Conservation (phyloP, 2,888 invertebrate genomes). For the Thumatha senex region DNA sequence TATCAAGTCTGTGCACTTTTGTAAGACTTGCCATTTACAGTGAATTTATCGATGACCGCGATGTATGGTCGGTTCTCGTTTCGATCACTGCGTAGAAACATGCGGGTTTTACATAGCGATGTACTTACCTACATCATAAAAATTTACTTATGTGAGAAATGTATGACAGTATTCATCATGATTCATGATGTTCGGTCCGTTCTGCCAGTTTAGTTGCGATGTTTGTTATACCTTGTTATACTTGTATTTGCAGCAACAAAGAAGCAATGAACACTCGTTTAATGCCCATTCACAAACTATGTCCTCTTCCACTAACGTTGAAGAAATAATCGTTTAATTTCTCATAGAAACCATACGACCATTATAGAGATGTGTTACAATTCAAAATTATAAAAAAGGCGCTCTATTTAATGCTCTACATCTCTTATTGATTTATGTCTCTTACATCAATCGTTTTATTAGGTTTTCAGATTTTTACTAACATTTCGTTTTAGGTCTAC, state of each 20-base stretch:
- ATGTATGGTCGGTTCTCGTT: slow-evolving; percentile 24
- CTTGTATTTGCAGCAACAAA: background rate
- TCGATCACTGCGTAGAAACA: slow-evolving; percentile 7
- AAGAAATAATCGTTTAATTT: background rate
- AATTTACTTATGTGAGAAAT: slow-evolving; percentile 12
- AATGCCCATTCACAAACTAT: background rate
- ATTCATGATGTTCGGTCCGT: background rate
- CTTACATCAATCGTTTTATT: too few relatives aligned
- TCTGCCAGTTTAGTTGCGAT: background rate
- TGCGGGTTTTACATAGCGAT: background rate
- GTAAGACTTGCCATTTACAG: slow-evolving; percentile 62
- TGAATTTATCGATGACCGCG: slow-evolving; percentile 36
- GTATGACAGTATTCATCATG: background rate
- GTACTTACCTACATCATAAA: slow-evolving; percentile 3
- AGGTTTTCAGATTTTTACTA: too few relatives aligned
- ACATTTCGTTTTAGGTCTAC: too few relatives aligned
- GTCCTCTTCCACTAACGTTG: background rate
- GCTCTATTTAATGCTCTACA: too few relatives aligned
- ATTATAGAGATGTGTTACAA: too few relatives aligned
- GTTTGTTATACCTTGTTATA: background rate
- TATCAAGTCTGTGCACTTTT: slow-evolving; percentile 53
- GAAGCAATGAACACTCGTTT: background rate
- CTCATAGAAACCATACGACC: too few relatives aligned
- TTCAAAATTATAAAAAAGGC: too few relatives aligned
- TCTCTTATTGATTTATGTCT: too few relatives aligned